These are phyloP conservation scores for Progne subis DNA, from an alignment of 2,113 vertebrate species.

Conservation along the genomic window DNA sequence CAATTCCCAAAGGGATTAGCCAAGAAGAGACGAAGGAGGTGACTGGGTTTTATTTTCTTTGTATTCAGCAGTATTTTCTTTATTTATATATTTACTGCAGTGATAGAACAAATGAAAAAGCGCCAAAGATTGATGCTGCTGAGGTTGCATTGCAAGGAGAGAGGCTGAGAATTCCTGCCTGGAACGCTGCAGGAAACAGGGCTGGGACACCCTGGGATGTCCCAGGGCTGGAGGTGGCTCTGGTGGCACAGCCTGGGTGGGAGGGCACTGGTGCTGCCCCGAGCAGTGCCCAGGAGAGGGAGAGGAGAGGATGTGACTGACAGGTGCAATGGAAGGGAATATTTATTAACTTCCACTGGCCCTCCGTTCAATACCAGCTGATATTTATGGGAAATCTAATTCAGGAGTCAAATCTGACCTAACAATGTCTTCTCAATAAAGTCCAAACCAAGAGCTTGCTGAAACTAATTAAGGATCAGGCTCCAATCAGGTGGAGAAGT, in stretches of 20 bases:
- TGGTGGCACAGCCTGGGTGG: neutral
- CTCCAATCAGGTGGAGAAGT: constrained; percentile 38
- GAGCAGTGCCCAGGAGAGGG: neutral
- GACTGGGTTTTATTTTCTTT: neutral
- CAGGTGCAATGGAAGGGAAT: neutral
- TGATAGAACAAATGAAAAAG: neutral
- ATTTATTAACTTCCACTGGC: constrained; percentile 6
- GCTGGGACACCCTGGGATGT: neutral
- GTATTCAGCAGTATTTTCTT: neutral
- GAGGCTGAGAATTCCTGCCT: neutral
- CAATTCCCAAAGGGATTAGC: neutral
- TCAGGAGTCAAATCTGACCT: constrained; percentile 31
- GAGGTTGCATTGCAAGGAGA: neutral
- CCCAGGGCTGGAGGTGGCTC: neutral
- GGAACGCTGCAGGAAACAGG: neutral
- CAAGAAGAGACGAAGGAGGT: neutral
- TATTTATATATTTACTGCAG: neutral
- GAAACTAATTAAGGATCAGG: constrained; percentile 63
- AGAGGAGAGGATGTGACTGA: neutral
- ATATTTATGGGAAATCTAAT: constrained; percentile 47
- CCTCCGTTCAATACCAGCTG: neutral
- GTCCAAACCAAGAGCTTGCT: constrained; percentile 11
- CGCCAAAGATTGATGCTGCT: neutral
- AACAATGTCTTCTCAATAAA: constrained; percentile 36
- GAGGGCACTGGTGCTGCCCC: neutral